Base-by-base conservation (phyloP, 2,113 vertebrate genomes). In the Xiphorhynchus elegans region DNA sequence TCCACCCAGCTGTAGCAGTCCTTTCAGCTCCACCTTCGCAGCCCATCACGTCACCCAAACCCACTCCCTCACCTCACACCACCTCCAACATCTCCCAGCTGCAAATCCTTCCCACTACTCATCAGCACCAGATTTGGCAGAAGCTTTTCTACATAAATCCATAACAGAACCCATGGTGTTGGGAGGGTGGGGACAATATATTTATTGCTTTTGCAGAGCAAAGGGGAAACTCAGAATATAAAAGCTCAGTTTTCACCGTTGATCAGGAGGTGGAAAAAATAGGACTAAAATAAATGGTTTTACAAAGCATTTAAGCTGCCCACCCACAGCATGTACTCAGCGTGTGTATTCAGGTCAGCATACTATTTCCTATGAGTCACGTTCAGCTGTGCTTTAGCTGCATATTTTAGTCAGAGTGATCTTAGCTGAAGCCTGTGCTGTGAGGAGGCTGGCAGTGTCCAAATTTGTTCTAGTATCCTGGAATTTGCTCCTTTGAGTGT, bases 361-460 rank as follows among this genome's bases (percentile, higher is more conserved):
- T 28, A 85, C 90, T 74, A 62, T 77, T 91, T 91, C 87, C 92
- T 96, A 56, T 93, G 84, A 96, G 88, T 94, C 95, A 96, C 90
- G 26, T 96, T 96, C 95, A 94, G 92, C 93, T 91, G 75, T 95
- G 89, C 88, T 73, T 96, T 95, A 84, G 85, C 96, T 95, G 76
- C 76, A 42, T 84, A 88, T 93, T 96, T 93, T 84, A 96, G 76
- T 95, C 82, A 88, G 84, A 93, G 74, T 8, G 47, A 95, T 90
- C 78, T 88, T 94, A 83, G 67, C 87, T 70, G 59, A 83, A 97
- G 63, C 72, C 88, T 90, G 68, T 81, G 85, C 83, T 84, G 83
- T 60, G 80, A 88, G 92, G 76, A 95, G 93, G 90, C 66, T 96
- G 93, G 46, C 50, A 46, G 85, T 52, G 68, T 50, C 90, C 96